phyloP scores from a whole-genome alignment of 2,888 invertebrate genomes.

The Lithodes maja region DNA sequence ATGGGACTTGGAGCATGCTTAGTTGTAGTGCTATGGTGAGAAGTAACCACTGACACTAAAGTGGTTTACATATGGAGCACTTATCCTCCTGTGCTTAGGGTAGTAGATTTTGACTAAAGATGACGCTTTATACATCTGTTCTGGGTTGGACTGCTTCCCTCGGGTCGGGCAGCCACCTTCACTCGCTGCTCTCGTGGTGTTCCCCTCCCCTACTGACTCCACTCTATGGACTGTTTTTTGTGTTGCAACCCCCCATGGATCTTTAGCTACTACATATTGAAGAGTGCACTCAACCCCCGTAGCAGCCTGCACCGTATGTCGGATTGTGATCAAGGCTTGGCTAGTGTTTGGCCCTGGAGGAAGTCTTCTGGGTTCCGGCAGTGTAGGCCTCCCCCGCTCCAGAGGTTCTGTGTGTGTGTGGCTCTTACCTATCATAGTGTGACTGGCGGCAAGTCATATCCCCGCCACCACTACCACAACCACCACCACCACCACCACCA shows the following conservation, averaged over 20 bases:
- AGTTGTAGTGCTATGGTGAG: constrained; percentile 68
- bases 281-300: constrained; percentile 69
- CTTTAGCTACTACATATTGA: constrained; percentile 67
- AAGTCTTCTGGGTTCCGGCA: constrained; percentile 61
- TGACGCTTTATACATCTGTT: constrained; percentile 62
- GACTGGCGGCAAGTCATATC: constrained; percentile 12
- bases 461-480: constrained; percentile 23
- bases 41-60: constrained; percentile 58
- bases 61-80: constrained; percentile 63
- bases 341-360: constrained; percentile 71
- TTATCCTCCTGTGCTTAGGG: constrained; percentile 65
- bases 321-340: constrained; percentile 70
- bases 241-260: constrained; percentile 67
- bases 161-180: constrained; percentile 64
- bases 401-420: constrained; percentile 8
- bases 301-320: constrained; percentile 70
- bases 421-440: constrained; percentile 39
- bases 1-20: constrained; percentile 68
- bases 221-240: constrained; percentile 68
- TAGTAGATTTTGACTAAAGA: constrained; percentile 58
- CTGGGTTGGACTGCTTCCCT: constrained; percentile 68
- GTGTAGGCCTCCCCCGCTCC: constrained; percentile 43
- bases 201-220: constrained; percentile 62
- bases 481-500: background rate
- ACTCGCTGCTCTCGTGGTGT: constrained; percentile 53